A percentile compares a stretch with the other conserved stretches of the same genome.
Conservation (phyloP, 2,797 vertebrate species). For the Malacoraja senta region DNA sequence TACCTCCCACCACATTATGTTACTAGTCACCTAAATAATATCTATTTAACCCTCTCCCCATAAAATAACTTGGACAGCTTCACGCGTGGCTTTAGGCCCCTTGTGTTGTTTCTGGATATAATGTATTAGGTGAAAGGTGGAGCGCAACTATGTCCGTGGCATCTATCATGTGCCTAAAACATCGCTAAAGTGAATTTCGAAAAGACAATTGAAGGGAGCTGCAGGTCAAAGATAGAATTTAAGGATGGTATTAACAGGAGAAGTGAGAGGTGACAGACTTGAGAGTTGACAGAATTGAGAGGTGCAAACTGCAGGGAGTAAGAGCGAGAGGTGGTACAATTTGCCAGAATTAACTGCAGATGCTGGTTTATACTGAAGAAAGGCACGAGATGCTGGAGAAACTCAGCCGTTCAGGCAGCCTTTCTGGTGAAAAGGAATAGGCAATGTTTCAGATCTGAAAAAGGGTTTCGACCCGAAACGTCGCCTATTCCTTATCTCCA, state of each 20-base stretch:
- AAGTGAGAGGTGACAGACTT: neutral
- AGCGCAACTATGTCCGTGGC: neutral
- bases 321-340: neutral
- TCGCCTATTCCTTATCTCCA: too few relatives aligned
- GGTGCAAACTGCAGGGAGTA: neutral
- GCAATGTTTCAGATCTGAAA: too few relatives aligned
- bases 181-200: neutral
- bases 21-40: too few relatives aligned
- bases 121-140: neutral
- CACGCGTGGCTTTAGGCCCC: neutral
- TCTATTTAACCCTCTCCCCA: neutral
- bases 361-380: too few relatives aligned
- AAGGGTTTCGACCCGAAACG: too few relatives aligned
- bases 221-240: neutral
- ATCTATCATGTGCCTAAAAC: neutral
- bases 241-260: neutral
- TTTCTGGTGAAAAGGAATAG: too few relatives aligned
- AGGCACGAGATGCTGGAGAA: too few relatives aligned
- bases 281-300: neutral
- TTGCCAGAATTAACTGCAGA: neutral
- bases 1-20: too few relatives aligned
- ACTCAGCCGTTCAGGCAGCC: too few relatives aligned
- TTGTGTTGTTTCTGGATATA: neutral
- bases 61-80: neutral
- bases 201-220: neutral